Percentiles rank a stretch among this genome's conserved stretches.
Conservation (phyloP, 2,888 invertebrate genomes). For the Coenonympha glycerion region DNA sequence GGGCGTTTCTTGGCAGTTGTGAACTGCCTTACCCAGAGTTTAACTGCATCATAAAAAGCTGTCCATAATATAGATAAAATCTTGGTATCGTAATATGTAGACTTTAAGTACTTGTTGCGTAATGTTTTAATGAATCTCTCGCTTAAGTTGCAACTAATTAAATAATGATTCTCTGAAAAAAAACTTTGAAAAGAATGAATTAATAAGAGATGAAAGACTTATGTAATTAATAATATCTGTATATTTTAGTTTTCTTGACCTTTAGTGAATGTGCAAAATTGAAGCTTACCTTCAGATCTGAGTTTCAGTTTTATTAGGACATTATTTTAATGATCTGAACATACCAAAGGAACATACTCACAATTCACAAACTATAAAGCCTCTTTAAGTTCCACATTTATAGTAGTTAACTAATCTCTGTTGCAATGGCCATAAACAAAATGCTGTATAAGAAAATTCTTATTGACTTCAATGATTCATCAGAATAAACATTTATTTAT, state of each 20-base stretch:
- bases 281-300: no score
- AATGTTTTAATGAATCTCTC: slow-evolving; percentile 11
- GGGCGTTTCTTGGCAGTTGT: no score
- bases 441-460: no score
- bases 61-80: slow-evolving; percentile 45
- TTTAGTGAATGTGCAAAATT: background rate
- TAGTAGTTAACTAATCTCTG: no score
- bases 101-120: slow-evolving; percentile 27
- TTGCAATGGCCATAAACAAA: no score
- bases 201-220: slow-evolving; percentile 61
- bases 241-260: slow-evolving; percentile 1
- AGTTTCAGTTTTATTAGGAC: no score
- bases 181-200: slow-evolving; percentile 15
- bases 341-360: no score
- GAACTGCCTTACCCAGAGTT: slow-evolving; percentile 12
- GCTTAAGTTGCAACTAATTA: slow-evolving; percentile 5
- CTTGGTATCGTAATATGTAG: slow-evolving; percentile 22
- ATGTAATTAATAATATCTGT: slow-evolving; percentile 43
- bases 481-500: no score
- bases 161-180: slow-evolving; percentile 5
- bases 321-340: no score
- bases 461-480: no score
- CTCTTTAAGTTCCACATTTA: no score
- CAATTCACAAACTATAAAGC: no score
- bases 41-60: slow-evolving; percentile 33